Percentiles rank a stretch among this genome's conserved stretches.
Conservation (phyloP, 1,140 invertebrate species). For the Ceratina australensis region DNA sequence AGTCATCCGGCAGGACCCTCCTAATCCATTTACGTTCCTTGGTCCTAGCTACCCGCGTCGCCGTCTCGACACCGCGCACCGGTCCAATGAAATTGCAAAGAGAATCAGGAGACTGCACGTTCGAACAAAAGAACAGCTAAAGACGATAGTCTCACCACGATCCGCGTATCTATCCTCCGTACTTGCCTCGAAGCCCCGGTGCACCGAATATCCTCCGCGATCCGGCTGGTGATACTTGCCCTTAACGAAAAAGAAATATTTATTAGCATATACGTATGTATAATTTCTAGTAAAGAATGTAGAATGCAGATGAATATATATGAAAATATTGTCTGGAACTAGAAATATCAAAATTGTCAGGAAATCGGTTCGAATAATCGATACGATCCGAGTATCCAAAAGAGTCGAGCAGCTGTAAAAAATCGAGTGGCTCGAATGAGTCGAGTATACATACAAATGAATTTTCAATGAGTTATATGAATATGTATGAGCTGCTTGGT, state of each 20-base stretch:
- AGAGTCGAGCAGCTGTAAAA: too few relatives aligned
- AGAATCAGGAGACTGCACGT: slow-evolving; percentile 12
- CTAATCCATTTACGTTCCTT: slow-evolving; percentile 72
- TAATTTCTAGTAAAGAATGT: not conserved
- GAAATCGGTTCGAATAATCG: too few relatives aligned
- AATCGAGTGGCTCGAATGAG: too few relatives aligned
- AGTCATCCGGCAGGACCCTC: slow-evolving; percentile 73
- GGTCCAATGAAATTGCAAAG: slow-evolving; percentile 52
- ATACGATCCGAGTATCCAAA: too few relatives aligned
- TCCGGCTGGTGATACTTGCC: not conserved
- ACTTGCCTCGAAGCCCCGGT: not conserved
- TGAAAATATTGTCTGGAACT: slow-evolving; percentile 7
- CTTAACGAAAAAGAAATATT: slow-evolving; percentile 38
- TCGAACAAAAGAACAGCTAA: too few relatives aligned
- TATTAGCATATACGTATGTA: slow-evolving; percentile 4
- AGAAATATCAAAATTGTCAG: too few relatives aligned
- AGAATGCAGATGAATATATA: not conserved
- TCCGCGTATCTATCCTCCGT: too few relatives aligned
- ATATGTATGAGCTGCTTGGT: too few relatives aligned
- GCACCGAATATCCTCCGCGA: not conserved
- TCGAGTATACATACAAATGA: too few relatives aligned
- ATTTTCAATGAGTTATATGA: too few relatives aligned
- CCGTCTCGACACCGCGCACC: slow-evolving; percentile 48
- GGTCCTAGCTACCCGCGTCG: slow-evolving; percentile 49
- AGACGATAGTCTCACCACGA: too few relatives aligned